phyloP scores from a whole-genome alignment of 30 jellyfish, hydroid and myxozoan species.

The Chironex yamaguchii region DNA sequence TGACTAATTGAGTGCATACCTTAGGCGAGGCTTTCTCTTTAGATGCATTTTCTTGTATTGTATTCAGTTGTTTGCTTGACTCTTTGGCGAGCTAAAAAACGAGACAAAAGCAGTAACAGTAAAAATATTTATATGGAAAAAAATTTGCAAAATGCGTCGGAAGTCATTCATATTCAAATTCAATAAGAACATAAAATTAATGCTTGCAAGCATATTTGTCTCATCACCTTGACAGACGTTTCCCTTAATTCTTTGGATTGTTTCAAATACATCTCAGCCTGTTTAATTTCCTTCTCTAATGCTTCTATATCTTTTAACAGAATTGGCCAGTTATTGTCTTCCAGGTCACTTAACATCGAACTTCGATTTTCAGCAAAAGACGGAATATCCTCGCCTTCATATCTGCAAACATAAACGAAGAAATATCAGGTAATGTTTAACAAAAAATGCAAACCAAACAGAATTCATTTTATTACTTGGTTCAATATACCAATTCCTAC shows the following conservation, averaged over 20 bases:
- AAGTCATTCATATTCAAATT: background rate
- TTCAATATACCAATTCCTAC: too few relatives aligned
- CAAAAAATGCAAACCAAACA: too few relatives aligned
- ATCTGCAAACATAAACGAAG: slow-evolving; percentile 23
- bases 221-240: slow-evolving; percentile 76
- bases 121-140: background rate
- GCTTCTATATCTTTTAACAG: slow-evolving; percentile 28
- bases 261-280: slow-evolving; percentile 63
- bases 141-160: too few relatives aligned
- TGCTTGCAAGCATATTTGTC: too few relatives aligned
- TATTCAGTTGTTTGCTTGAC: slow-evolving; percentile 51
- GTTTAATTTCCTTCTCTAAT: slow-evolving; percentile 78
- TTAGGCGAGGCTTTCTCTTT: background rate
- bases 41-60: background rate
- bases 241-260: slow-evolving; percentile 85
- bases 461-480: too few relatives aligned
- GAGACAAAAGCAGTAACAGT: background rate
- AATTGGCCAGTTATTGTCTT: slow-evolving; percentile 68
- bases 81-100: slow-evolving; percentile 62
- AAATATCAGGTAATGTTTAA: too few relatives aligned
- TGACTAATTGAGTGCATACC: too few relatives aligned
- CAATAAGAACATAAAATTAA: background rate
- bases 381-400: slow-evolving; percentile 65
- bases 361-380: slow-evolving; percentile 57
- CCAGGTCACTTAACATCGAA: slow-evolving; percentile 77